Base-by-base conservation (phyloP, 2,113 vertebrate species). In the Chroicocephalus ridibundus region DNA sequence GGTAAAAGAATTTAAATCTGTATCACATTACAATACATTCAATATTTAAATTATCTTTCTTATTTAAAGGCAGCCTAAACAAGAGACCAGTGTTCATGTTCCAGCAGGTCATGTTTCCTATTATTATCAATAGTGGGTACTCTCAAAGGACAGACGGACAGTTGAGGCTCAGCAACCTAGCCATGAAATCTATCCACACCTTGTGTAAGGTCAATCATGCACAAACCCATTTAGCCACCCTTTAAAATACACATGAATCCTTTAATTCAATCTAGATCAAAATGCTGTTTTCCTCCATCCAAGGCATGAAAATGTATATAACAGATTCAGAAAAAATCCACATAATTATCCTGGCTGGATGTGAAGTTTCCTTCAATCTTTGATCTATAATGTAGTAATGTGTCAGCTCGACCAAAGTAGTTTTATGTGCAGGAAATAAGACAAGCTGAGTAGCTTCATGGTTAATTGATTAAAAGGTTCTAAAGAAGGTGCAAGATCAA, bases 391-490 rank as follows among this genome's bases (percentile, higher is more conserved):
- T 97, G 97, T 96, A 98, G 94, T 90, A 86, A 97, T 44, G 88
- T 98, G 97, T 97, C 98, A 98, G 97, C 92, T 93, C 92, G 5
- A 97, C 97, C 97, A 97, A 97, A 98, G 98, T 87, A 95, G 87
- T 97, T 98, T 98, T 98, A 97, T 97, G 97, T 93, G 92, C 97
- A 96, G 95, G 98, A 97, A 97, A 96, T 97, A 97, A 96, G 96
- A 95, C 52, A 97, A 97, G 97, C 93, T 88, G 96, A 98, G 96
- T 94, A 96, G 97, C 97, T 98, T 98, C 98, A 98, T 98, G 98
- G 97, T 98, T 98, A 98, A 98, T 98, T 98, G 98, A 99, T 98
- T 98, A 98, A 98, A 98, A 98, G 80, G 89, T 97, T 98, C 97
- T 96, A 96, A 95, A 97, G 98, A 98, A 98, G 98, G 98, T 98